Evolutionary conservation across 2,113 vertebrate species (phyloP), one percentile per base, ranked within the genome.

Genomic region (Amazona vittata): DNA sequence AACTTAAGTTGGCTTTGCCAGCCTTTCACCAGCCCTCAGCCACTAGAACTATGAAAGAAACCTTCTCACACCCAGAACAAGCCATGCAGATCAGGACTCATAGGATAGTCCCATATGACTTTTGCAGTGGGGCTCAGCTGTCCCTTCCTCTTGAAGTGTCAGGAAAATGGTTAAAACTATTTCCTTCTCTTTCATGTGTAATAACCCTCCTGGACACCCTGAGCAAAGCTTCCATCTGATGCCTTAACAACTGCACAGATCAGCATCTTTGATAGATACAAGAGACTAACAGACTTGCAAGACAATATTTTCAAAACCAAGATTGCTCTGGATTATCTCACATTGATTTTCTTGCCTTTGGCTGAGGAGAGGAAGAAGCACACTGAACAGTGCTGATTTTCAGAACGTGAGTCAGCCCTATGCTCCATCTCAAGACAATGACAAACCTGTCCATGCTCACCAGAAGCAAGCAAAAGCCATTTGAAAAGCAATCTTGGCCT

Each of bases 381-480:
- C 35, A 28, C 9, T 11, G 41, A 76, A 18, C 31, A 68, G 35
- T 3, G 22, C 15, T n/a, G 52, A 29, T 22, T 64, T 78, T 68
- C 2, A 43, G 24, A n/a, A 47, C 0, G 0, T 3, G 5, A n/a
- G 5, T n/a, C 83, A 75, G 39, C 31, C 35, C 57, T 57, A 21
- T 1, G 3, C 33, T 9, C 12, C 29, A 24, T 22, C 67, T 59
- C 28, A 33, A 17, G 29, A 7, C 29, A 89, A 13, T 1, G 0
- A 52, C 25, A 16, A 46, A 43, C 55, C n/a, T 65, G 33, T 7
- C 33, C 33, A 52, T 9, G 12, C 12, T 18, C 20, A 26, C 5
- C 22, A 16, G 15, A 77, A 83, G 10, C 5, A 83, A 75, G 22
- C 4, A 59, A 76, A 90, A 44, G 10, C 6, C 25, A 37, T 35